Conservation (phyloP, 2,797 vertebrate genomes). For the Falco biarmicus region DNA sequence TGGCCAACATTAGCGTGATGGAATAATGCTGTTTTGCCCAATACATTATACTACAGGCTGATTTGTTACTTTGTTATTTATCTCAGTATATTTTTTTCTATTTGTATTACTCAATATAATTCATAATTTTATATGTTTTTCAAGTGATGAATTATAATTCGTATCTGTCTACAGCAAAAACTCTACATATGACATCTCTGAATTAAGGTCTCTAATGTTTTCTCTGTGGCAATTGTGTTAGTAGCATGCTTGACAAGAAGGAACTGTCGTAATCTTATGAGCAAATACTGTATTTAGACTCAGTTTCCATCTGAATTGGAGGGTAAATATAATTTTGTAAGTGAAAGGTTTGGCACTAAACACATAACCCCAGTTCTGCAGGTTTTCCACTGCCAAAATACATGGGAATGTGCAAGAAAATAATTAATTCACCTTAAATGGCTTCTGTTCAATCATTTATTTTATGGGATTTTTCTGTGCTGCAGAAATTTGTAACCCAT, state of each 20-base stretch:
- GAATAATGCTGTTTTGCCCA: not conserved
- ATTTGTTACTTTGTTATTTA: not conserved
- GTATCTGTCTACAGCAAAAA: not conserved
- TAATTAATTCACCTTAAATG: not conserved
- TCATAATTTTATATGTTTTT: not conserved
- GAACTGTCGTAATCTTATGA: not conserved
- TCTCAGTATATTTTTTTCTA: not conserved
- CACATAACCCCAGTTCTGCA: not conserved
- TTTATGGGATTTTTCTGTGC: not conserved
- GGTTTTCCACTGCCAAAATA: not conserved
- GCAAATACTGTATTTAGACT: not conserved
- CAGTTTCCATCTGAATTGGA: not conserved
- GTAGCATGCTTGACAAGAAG: not conserved
- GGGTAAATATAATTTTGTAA: not conserved
- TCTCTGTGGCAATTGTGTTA: not conserved
- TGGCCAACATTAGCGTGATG: not conserved
- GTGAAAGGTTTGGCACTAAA: not conserved
- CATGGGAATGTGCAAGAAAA: not conserved
- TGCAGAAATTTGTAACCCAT: not conserved
- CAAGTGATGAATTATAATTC: not conserved
- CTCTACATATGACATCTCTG: not conserved
- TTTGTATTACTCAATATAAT: not conserved
- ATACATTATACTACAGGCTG: not conserved
- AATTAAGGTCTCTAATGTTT: not conserved
- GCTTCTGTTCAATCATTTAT: not conserved